These are phyloP conservation scores for Hydropsyche betteni DNA, from an alignment of 2,888 invertebrate species.

Conservation along the genomic window DNA sequence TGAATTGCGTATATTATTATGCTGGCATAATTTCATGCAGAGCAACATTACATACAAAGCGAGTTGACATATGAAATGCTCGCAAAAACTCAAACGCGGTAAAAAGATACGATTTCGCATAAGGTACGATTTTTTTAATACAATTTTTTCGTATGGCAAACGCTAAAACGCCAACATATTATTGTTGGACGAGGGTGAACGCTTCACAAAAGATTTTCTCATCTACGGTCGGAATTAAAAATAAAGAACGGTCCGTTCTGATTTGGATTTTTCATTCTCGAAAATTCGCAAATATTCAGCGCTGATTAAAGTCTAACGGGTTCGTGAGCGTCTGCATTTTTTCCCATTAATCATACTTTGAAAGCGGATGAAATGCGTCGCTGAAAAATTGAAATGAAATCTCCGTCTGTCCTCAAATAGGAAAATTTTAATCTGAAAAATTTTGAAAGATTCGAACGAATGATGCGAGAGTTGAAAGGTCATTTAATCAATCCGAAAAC, in stretches of 20 bases:
- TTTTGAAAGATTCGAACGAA: background rate
- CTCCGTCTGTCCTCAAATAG: background rate
- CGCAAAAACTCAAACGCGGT: background rate
- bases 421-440: constrained; percentile 4
- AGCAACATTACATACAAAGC: background rate
- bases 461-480: background rate
- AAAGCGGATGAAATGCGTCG: constrained; percentile 23
- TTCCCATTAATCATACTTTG: constrained; percentile 37
- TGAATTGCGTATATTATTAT: constrained; percentile 13
- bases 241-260: constrained; percentile 3
- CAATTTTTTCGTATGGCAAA: too few species aligned
- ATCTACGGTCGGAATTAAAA: background rate
- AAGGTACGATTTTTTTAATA: too few species aligned
- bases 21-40: background rate
- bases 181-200: too few species aligned
- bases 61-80: background rate
- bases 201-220: too few species aligned
- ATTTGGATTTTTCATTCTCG: background rate
- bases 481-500: too few species aligned
- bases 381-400: constrained; percentile 36
- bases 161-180: too few species aligned
- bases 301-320: constrained; percentile 30
- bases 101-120: background rate
- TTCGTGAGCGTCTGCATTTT: constrained; percentile 28
- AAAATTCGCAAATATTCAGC: background rate